Percentiles rank a stretch among this genome's conserved stretches.
Evolutionary conservation across 2,888 invertebrate genomes (phyloP).

Genomic region (Macrosiphum euphorbiae): DNA sequence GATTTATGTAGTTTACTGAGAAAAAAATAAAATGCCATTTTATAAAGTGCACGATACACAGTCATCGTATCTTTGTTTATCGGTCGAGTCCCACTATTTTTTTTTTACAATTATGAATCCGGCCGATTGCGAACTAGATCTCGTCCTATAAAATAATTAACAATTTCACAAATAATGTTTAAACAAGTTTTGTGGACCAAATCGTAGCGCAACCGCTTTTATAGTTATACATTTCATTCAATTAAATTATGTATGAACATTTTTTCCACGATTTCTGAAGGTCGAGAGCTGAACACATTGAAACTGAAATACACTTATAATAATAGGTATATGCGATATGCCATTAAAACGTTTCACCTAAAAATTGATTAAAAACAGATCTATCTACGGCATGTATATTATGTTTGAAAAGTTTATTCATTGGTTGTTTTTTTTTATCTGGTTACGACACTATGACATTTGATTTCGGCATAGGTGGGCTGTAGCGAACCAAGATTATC

Average conservation of each 20-base stretch:
- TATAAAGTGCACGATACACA: background rate
- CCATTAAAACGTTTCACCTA: background rate
- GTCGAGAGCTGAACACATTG: background rate
- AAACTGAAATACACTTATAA: background rate
- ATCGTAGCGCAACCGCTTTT: background rate
- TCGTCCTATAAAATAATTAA: background rate
- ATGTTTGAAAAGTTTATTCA: background rate
- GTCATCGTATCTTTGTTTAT: background rate
- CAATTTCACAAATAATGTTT: conserved; percentile 13
- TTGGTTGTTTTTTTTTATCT: background rate
- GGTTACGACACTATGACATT: background rate
- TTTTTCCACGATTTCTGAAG: background rate
- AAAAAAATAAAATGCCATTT: background rate
- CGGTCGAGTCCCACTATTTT: background rate
- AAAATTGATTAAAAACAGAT: background rate
- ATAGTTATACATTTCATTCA: background rate
- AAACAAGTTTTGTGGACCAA: conserved; percentile 23
- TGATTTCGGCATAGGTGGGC: background rate
- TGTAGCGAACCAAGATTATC: background rate
- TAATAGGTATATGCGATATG: background rate
- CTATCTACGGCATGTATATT: background rate
- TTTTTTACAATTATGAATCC: background rate
- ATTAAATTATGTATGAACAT: background rate
- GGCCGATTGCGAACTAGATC: background rate
- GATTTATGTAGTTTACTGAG: background rate